Conservation (phyloP, 1,140 invertebrate species). For the Plodia interpunctella region DNA sequence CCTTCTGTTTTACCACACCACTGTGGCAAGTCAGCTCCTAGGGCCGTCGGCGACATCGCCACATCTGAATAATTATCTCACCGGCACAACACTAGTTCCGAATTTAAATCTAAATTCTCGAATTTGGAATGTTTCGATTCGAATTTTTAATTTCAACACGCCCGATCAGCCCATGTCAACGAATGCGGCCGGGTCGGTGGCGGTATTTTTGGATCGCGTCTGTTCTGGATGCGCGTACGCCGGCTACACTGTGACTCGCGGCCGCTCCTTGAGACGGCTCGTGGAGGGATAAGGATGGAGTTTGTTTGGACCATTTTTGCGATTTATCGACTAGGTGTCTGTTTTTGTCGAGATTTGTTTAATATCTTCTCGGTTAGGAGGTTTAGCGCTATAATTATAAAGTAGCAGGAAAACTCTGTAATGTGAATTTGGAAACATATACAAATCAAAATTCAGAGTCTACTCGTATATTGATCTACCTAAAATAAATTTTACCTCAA, state of each 20-base stretch:
- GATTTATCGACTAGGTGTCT: conserved; percentile 24
- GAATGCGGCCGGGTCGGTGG: conserved; percentile 38
- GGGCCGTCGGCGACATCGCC: conserved; percentile 62
- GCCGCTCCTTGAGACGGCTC: conserved; percentile 70
- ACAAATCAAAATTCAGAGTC: no score
- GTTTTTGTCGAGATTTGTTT: background rate
- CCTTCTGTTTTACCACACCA: conserved; percentile 60
- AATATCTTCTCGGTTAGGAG: no score
- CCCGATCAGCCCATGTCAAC: conserved; percentile 35
- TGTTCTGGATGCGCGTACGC: conserved; percentile 59
- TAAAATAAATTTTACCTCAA: no score
- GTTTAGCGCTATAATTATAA: no score
- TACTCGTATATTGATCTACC: no score
- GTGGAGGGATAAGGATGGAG: conserved; percentile 46
- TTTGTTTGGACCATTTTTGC: conserved; percentile 12
- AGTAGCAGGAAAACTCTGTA: no score
- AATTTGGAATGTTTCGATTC: conserved; percentile 19
- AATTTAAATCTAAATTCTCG: conserved; percentile 14
- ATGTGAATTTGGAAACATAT: no score
- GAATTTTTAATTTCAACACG: conserved; percentile 15
- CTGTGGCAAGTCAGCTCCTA: conserved; percentile 58
- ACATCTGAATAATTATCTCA: conserved; percentile 44
- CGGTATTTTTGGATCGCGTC: conserved; percentile 62
- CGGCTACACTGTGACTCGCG: conserved; percentile 52
- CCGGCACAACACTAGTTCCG: conserved; percentile 15